A percentile compares a stretch with the other conserved stretches of the same genome.
Evolutionary conservation across 2,113 vertebrate genomes (phyloP).

Genomic region (Rana temporaria): DNA sequence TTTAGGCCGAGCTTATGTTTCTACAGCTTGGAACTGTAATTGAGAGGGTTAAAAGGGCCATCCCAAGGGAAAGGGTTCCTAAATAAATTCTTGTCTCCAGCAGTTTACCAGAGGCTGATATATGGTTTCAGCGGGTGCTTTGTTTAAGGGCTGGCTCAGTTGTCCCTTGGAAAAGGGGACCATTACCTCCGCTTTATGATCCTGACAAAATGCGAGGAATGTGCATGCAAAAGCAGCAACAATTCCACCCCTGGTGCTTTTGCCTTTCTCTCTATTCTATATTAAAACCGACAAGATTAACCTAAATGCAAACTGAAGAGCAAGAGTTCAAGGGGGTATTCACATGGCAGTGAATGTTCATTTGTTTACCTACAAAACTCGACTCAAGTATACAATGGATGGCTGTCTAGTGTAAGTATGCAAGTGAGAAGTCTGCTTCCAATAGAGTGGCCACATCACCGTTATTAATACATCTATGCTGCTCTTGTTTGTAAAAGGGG

Average conservation of each 20-base stretch:
- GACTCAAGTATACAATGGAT: conserved; percentile 75
- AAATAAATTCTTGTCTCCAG: conserved; percentile 72
- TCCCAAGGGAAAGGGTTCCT: conserved; percentile 64
- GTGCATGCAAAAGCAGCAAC: conserved; percentile 72
- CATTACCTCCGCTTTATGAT: conserved; percentile 80
- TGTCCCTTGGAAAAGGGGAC: conserved; percentile 68
- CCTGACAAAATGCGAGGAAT: conserved; percentile 77
- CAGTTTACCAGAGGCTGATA: conserved; percentile 62
- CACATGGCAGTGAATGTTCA: conserved; percentile 74
- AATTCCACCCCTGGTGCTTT: conserved; percentile 74
- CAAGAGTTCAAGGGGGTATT: conserved; percentile 82
- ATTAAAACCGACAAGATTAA: conserved; percentile 82
- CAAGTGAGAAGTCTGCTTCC: background rate
- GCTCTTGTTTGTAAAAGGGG: no score
- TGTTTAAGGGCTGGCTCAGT: conserved; percentile 66
- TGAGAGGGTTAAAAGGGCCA: conserved; percentile 68
- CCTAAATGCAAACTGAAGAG: conserved; percentile 74
- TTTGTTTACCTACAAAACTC: conserved; percentile 81
- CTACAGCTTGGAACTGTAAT: conserved; percentile 66
- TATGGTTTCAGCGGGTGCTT: conserved; percentile 65
- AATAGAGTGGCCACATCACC: background rate
- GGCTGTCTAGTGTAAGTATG: conserved; percentile 56
- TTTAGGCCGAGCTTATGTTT: conserved; percentile 67
- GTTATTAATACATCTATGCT: background rate
- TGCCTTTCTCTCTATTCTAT: conserved; percentile 65